Percentiles rank a stretch among this genome's conserved stretches.
Conservation (phyloP, 2,797 vertebrate genomes). For the Malacoctenus gilli region DNA sequence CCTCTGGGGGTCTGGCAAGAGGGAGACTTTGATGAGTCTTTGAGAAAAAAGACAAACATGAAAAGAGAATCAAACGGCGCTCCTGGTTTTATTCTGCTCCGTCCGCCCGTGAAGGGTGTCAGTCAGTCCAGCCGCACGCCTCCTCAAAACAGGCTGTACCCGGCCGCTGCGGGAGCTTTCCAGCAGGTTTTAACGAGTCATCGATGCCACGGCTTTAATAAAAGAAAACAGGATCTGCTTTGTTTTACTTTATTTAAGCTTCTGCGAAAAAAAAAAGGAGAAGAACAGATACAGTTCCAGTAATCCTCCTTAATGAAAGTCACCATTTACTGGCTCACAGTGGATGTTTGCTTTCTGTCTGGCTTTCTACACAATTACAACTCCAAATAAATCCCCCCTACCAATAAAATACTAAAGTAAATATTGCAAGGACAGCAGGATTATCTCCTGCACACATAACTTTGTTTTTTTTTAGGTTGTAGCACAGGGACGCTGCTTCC, state of each 20-base stretch:
- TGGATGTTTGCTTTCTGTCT: conserved; percentile 6
- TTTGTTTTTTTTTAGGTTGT: background rate
- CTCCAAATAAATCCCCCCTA: conserved; percentile 1
- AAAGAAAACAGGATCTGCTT: no score
- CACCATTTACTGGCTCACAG: background rate
- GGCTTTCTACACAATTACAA: background rate
- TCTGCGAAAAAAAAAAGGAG: no score
- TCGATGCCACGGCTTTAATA: background rate
- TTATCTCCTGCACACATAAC: background rate
- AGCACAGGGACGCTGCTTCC: background rate
- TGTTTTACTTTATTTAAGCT: no score
- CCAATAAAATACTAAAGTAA: conserved; percentile 12
- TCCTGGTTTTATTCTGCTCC: no score
- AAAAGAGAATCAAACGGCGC: no score
- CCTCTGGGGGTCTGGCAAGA: background rate
- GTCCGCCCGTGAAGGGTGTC: no score
- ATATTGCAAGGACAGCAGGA: background rate
- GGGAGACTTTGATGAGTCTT: background rate
- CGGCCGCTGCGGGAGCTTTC: no score
- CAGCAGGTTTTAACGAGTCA: no score
- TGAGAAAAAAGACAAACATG: no score
- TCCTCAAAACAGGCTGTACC: no score
- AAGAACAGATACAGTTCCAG: no score
- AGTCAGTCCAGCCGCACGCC: no score
- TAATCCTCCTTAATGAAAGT: conserved; percentile 2